phyloP scores from a whole-genome alignment of 2,888 invertebrate species.

The Tortricodes alternella region DNA sequence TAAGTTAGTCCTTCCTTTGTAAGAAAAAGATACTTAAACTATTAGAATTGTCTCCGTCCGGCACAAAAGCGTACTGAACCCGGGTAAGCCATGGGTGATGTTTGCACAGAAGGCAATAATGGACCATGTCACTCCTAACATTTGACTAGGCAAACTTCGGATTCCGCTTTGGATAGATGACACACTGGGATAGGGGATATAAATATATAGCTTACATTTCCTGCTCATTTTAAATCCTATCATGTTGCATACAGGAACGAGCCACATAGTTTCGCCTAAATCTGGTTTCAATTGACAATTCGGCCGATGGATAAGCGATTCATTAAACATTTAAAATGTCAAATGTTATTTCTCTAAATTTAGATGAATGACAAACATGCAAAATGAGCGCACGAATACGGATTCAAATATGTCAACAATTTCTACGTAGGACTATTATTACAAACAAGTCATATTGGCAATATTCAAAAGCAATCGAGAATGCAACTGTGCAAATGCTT shows the following conservation, averaged over 20 bases:
- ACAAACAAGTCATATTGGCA: neutral
- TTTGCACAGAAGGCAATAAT: constrained; percentile 77
- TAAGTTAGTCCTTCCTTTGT: constrained; percentile 20
- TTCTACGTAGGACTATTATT: neutral
- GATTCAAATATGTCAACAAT: neutral
- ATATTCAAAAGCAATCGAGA: neutral
- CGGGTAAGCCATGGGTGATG: constrained; percentile 60
- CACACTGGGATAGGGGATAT: neutral
- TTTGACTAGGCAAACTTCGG: constrained; percentile 71
- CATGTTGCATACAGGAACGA: no score
- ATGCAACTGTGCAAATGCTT: neutral
- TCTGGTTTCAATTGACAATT: no score
- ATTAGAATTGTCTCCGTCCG: constrained; percentile 10
- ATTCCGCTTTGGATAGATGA: constrained; percentile 13
- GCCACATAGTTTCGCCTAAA: no score
- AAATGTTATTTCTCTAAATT: neutral
- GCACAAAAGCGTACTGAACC: constrained; percentile 57
- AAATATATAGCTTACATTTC: no score
- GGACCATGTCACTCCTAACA: constrained; percentile 64
- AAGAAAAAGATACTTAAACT: constrained; percentile 19
- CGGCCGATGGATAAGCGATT: no score
- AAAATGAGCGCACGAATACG: neutral
- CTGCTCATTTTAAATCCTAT: no score
- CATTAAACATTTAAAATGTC: no score
- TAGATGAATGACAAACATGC: neutral